phyloP scores from a whole-genome alignment of 37 sponge, comb jelly and placozoan genomes.

The Aphrocallistes beatrix region DNA sequence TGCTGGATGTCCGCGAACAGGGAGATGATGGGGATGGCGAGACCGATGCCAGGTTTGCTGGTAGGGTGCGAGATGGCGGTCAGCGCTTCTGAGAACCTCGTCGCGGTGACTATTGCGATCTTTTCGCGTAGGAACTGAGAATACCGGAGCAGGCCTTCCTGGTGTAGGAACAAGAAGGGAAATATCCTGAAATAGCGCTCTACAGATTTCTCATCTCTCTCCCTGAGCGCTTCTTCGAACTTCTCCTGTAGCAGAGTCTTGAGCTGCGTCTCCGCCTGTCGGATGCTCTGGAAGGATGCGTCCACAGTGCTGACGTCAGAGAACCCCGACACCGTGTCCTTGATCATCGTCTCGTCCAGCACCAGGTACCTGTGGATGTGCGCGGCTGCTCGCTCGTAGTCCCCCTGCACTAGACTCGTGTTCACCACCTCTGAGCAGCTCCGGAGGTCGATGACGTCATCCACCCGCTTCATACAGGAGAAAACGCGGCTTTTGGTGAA shows the following conservation, averaged over 20 bases:
- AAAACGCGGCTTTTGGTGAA: conserved; percentile 56
- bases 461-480: conserved; percentile 69
- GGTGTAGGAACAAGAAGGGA: conserved; percentile 62
- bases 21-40: conserved; percentile 7
- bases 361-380: conserved; percentile 79
- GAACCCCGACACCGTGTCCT: conserved; percentile 35
- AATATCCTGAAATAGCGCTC: conserved; percentile 69
- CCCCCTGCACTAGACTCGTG: not conserved
- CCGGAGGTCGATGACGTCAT: conserved; percentile 72
- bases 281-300: conserved; percentile 46
- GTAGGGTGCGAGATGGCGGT: not conserved
- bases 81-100: not conserved
- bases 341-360: conserved; percentile 66
- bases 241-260: conserved; percentile 43
- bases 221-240: conserved; percentile 38
- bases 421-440: conserved; percentile 16
- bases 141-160: conserved; percentile 60
- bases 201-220: not conserved
- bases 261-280: conserved; percentile 50
- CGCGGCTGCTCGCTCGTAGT: conserved; percentile 55
- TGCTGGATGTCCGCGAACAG: conserved; percentile 2
- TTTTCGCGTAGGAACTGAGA: conserved; percentile 28
- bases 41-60: not conserved
- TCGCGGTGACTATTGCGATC: not conserved
- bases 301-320: conserved; percentile 30